Percentiles rank a stretch among this genome's conserved stretches.
Conservation (phyloP, 1,140 invertebrate genomes). For the Drosophila athabasca region DNA sequence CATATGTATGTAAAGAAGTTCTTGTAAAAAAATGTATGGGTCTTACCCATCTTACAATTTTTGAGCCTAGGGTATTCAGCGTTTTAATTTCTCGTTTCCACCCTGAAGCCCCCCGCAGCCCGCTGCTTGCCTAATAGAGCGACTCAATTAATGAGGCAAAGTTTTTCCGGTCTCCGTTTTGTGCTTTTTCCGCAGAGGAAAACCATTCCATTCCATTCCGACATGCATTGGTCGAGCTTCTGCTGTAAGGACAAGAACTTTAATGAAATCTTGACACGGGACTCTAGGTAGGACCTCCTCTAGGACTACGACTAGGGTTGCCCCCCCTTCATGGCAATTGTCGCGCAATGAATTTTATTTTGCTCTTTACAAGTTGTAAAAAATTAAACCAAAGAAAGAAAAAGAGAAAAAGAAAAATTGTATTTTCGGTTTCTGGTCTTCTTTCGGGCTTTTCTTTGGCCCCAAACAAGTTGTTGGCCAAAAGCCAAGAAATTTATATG, state of each 20-base stretch:
- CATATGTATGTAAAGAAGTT: too few relatives aligned
- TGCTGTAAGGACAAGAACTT: conserved; percentile 51
- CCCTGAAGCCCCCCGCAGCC: background rate
- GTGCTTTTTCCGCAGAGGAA: background rate
- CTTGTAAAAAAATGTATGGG: too few relatives aligned
- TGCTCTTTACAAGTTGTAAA: conserved; percentile 63
- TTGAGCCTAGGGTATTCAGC: too few relatives aligned
- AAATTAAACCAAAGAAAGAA: conserved; percentile 35
- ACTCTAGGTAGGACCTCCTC: conserved; percentile 29
- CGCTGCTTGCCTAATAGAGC: conserved; percentile 63
- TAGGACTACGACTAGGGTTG: background rate
- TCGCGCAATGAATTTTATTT: conserved; percentile 80
- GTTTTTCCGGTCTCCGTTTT: conserved; percentile 45
- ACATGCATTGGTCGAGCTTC: conserved; percentile 65
- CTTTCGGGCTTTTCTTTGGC: conserved; percentile 33
- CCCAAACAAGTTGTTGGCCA: conserved; percentile 71
- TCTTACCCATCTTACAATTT: too few relatives aligned
- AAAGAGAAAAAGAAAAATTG: conserved; percentile 32
- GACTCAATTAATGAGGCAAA: conserved; percentile 77
- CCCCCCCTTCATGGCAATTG: conserved; percentile 49
- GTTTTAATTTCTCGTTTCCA: conserved; percentile 29
- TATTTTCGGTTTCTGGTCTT: conserved; percentile 31
- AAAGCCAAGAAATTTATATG: conserved; percentile 69
- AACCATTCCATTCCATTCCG: conserved; percentile 13
- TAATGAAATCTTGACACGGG: conserved; percentile 78